These are phyloP conservation scores for Petrolisthes manimaculis DNA, from an alignment of 2,888 invertebrate genomes.

Conservation along the genomic window DNA sequence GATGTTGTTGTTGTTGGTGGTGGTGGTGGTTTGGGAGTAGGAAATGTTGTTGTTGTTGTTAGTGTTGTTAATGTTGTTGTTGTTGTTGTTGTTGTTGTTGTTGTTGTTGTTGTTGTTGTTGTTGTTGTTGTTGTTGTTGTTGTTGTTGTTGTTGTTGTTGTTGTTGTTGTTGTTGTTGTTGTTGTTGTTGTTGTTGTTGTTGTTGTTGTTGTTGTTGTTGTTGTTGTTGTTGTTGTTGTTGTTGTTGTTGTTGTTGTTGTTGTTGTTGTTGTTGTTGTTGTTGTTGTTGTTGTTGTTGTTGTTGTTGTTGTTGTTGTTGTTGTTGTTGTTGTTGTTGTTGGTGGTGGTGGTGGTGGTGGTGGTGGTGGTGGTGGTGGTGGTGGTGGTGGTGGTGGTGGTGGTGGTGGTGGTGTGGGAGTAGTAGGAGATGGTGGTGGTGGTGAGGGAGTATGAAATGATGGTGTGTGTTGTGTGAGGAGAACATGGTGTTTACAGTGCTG, in stretches of 20 bases:
- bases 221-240: slow-evolving; percentile 14
- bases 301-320: background rate
- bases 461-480: background rate
- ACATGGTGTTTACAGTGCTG: background rate
- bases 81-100: too few species aligned
- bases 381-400: background rate
- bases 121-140: too few species aligned
- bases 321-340: background rate
- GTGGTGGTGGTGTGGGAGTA: too few species aligned
- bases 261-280: background rate
- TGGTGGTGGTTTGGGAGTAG: too few species aligned
- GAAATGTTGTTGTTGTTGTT: too few species aligned
- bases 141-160: background rate
- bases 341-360: too few species aligned
- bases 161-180: background rate
- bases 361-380: background rate
- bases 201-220: slow-evolving; percentile 10
- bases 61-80: too few species aligned
- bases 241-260: background rate
- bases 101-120: too few species aligned
- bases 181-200: slow-evolving; percentile 18
- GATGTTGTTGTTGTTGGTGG: too few species aligned
- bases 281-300: background rate
- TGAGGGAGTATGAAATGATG: background rate
- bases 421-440: background rate